phyloP scores from a whole-genome alignment of 2,113 vertebrate genomes.

The Raja brachyura region DNA sequence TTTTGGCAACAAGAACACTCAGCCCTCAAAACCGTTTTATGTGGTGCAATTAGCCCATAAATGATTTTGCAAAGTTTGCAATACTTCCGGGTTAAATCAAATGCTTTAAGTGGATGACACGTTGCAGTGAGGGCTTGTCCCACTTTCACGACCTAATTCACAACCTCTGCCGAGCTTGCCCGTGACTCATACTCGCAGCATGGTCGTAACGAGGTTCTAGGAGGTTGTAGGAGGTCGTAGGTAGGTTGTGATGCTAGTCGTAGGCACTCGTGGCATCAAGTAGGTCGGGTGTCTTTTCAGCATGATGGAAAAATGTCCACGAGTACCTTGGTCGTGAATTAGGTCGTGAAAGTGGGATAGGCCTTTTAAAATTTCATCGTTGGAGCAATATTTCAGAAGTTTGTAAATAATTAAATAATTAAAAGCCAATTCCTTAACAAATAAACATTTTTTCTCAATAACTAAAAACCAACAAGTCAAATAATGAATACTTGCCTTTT shows the following conservation, averaged over 20 bases:
- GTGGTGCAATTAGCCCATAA: background rate
- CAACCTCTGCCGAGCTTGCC: too few species aligned
- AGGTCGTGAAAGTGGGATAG: too few species aligned
- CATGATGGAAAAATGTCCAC: too few species aligned
- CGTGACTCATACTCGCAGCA: too few species aligned
- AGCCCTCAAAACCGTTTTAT: background rate
- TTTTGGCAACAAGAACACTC: too few species aligned
- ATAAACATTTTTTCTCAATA: background rate
- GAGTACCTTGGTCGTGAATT: too few species aligned
- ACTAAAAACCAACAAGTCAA: background rate
- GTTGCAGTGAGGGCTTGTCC: background rate
- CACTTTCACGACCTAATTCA: too few species aligned
- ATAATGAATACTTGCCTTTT: slow-evolving; percentile 70
- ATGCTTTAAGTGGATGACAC: background rate
- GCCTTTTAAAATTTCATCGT: background rate
- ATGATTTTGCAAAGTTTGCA: background rate
- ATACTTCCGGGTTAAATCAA: background rate
- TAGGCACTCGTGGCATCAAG: too few species aligned
- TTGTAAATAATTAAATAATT: background rate
- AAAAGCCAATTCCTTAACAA: background rate
- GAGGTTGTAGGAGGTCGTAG: too few species aligned
- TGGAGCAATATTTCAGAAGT: background rate
- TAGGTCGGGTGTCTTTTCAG: too few species aligned
- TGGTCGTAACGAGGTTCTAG: too few species aligned
- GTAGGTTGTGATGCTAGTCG: too few species aligned